Percentiles rank a stretch among this genome's conserved stretches.
phyloP scores from a whole-genome alignment of 2,797 vertebrate species.

The Macroramphosus scolopax region DNA sequence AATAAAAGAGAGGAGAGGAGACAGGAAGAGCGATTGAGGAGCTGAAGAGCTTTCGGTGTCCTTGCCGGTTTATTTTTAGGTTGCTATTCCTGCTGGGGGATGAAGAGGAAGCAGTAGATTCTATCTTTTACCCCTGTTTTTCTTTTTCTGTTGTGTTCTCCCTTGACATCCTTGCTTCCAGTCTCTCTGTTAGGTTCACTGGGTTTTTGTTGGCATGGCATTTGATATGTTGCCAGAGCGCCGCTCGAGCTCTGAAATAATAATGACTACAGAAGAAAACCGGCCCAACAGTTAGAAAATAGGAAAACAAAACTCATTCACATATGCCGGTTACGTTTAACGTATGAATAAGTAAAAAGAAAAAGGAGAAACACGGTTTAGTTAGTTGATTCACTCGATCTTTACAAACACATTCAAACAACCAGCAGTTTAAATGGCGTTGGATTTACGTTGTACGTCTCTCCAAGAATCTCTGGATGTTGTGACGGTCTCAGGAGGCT shows the following conservation, averaged over 20 bases:
- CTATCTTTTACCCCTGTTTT: slow-evolving; percentile 28
- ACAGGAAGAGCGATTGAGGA: slow-evolving; percentile 29
- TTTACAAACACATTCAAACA: too few species aligned
- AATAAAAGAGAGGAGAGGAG: slow-evolving; percentile 20
- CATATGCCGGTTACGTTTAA: neutral
- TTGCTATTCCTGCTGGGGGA: slow-evolving; percentile 57
- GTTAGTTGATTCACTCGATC: slow-evolving; percentile 17
- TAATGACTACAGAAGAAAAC: slow-evolving; percentile 10
- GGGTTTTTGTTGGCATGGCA: slow-evolving; percentile 15
- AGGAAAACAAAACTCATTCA: too few species aligned
- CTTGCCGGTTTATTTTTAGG: slow-evolving; percentile 70
- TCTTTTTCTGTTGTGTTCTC: slow-evolving; percentile 21
- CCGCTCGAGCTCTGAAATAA: slow-evolving; percentile 13
- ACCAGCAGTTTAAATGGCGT: too few species aligned
- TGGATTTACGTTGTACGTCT: too few species aligned
- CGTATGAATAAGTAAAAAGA: too few species aligned
- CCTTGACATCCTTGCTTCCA: slow-evolving; percentile 11
- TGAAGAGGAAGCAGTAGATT: slow-evolving; percentile 44
- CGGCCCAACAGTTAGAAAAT: neutral
- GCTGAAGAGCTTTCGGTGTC: slow-evolving; percentile 62
- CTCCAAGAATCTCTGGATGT: too few species aligned
- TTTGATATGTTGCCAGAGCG: slow-evolving; percentile 19
- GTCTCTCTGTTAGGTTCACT: slow-evolving; percentile 25
- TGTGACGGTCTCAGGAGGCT: too few species aligned
- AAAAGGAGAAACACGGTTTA: slow-evolving; percentile 1